Evolutionary conservation across 2,797 vertebrate species (phyloP).

Genomic region (Sebastes itinus): DNA sequence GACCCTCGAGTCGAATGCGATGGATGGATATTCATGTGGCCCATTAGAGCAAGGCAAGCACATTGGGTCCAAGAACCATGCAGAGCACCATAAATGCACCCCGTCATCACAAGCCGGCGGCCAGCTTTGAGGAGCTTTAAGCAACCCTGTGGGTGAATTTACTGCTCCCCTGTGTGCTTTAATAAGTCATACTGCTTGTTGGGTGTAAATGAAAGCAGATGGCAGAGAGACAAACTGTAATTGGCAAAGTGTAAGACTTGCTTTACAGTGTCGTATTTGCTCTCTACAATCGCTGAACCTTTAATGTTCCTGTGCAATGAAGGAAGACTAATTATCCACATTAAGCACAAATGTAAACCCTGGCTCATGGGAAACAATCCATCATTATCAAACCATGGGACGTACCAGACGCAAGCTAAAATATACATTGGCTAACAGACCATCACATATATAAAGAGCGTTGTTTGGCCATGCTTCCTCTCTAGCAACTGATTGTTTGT

Average conservation of each 20-base stretch:
- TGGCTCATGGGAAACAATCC: slow-evolving; percentile 23
- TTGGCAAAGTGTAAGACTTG: slow-evolving; percentile 26
- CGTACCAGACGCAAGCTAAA: slow-evolving; percentile 20
- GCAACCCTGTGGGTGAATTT: slow-evolving; percentile 51
- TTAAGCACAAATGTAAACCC: slow-evolving; percentile 18
- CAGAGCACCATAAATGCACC: slow-evolving; percentile 31
- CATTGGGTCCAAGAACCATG: slow-evolving; percentile 17
- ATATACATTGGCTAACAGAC: slow-evolving; percentile 39
- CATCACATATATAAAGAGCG: slow-evolving; percentile 16
- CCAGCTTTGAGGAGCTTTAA: slow-evolving; percentile 50
- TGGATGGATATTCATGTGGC: slow-evolving; percentile 33
- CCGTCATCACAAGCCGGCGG: slow-evolving; percentile 27
- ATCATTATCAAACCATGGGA: slow-evolving; percentile 21
- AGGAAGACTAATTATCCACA: slow-evolving; percentile 47
- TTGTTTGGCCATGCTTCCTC: slow-evolving; percentile 20
- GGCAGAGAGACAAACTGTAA: slow-evolving; percentile 45
- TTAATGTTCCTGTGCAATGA: slow-evolving; percentile 31
- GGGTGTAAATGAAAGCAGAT: slow-evolving; percentile 72
- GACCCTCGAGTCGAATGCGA: slow-evolving; percentile 37
- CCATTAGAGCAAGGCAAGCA: slow-evolving; percentile 10
- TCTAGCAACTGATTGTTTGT: slow-evolving; percentile 47
- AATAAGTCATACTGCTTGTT: slow-evolving; percentile 58
- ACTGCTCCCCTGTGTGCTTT: slow-evolving; percentile 48
- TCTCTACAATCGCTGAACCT: slow-evolving; percentile 35
- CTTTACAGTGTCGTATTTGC: slow-evolving; percentile 32